A percentile compares a stretch with the other conserved stretches of the same genome.
Evolutionary conservation across 2,888 invertebrate species (phyloP).

Genomic region (Cabera pusaria): DNA sequence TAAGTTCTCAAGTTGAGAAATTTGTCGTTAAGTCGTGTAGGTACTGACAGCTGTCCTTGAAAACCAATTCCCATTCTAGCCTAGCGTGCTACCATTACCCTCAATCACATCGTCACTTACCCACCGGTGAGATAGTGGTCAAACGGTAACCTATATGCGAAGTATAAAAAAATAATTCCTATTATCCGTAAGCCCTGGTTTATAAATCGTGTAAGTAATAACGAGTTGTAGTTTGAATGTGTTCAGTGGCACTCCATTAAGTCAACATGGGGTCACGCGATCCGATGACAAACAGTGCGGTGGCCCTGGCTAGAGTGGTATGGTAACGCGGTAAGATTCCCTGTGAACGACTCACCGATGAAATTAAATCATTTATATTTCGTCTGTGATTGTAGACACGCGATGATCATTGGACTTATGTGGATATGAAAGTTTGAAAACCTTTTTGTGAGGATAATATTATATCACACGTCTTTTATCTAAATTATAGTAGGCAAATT

Average conservation of each 20-base stretch:
- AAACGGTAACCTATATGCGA: too few species aligned
- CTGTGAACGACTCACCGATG: conserved; percentile 57
- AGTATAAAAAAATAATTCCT: too few species aligned
- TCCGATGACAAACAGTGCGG: conserved; percentile 54
- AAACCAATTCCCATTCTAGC: too few species aligned
- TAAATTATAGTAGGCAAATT: too few species aligned
- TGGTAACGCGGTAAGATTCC: conserved; percentile 38
- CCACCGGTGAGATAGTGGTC: too few species aligned
- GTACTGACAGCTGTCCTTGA: too few species aligned
- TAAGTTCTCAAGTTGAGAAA: too few species aligned
- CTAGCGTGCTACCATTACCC: too few species aligned
- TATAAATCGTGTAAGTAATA: conserved; percentile 55
- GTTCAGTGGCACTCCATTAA: conserved; percentile 72
- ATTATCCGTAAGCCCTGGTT: conserved; percentile 11
- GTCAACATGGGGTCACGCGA: conserved; percentile 75
- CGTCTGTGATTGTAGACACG: conserved; percentile 66
- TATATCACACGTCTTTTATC: too few species aligned
- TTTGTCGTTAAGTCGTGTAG: too few species aligned
- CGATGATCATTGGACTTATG: conserved; percentile 53
- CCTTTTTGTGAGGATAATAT: too few species aligned
- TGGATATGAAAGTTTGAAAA: conserved; percentile 35
- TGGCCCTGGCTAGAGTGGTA: conserved; percentile 10
- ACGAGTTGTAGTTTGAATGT: conserved; percentile 55
- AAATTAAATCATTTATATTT: conserved; percentile 80
- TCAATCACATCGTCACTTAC: too few species aligned